Evolutionary conservation across 2,888 invertebrate genomes (phyloP), one percentile per base, ranked within the genome.

Genomic region (Malachius bipustulatus): DNA sequence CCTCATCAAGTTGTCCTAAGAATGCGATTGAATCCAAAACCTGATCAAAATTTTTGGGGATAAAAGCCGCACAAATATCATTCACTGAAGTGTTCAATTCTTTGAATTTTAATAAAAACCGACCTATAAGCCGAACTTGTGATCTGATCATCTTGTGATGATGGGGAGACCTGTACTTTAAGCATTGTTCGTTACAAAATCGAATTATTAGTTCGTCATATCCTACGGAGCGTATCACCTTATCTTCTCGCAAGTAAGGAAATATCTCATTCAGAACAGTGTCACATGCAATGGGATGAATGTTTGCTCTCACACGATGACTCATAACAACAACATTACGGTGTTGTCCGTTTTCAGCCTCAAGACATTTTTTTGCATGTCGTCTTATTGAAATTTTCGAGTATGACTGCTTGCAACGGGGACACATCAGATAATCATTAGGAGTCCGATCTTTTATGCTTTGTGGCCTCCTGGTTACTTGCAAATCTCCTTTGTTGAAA

Each of bases 391-490:
- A 24, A n/a, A 29, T 26, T 26, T 38, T 34, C 3, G 39, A 29
- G 16, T 13, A 39, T 24, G 36, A 38, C 9, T 8, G 29, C 11
- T 39, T 36, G 24, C 39, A 39, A 13, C 15, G 32, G 10, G 19
- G 9, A 15, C 39, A 39, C n/a, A 16, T 19, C 11, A 39, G 9
- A 14, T 30, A 37, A 15, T 40, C 40, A 11, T 16, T 34, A 4
- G 34, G 32, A 10, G 24, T 26, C 15, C 37, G 40, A 4, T 31
- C 13, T 26, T 31, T 41, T 9, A 32, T 35, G 4, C 24, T 8
- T 13, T 40, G 42, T 3, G 42, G 42, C 28, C 37, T 42, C 35
- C 48, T 40, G 4, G 33, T 30, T 13, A 44, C 41, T 30, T 45
- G 37, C 2, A 48, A 19, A n/a, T 38, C 30, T 6, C 46, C 46